Evolutionary conservation across 2,888 invertebrate species (phyloP), one percentile per base, ranked within the genome.

Genomic region (Therioaphis trifolii): DNA sequence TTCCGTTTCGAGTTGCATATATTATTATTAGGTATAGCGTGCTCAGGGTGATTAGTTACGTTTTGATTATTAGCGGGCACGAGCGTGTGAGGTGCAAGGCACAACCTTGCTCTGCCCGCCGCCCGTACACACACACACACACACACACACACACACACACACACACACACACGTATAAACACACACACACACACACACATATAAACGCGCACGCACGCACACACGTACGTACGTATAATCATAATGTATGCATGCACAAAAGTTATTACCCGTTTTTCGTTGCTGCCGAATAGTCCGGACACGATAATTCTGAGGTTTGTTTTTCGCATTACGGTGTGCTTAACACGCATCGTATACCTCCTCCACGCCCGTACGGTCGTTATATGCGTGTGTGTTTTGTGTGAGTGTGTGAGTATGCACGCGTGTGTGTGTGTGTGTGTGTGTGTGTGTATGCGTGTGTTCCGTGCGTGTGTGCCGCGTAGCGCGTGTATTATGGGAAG

Each of bases 81-180:
- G 82, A 74, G 82, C 82, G 72, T 82, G 82, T 82, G 82, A 82
- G 82, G 82, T 82, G 82, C 82, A 82, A 63, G 82, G 82, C 82
- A 82, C 82, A 74, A 74, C 82, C 61, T 82, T 74, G 40, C 82
- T 82, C 82, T 82, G 49, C 58, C 35, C 71, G 55, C 78, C 79
- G 40, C 58, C 29, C 72, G 15, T 21, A 15, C n/a, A 14, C 21
- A n/a, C n/a, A n/a, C n/a, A n/a, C n/a, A n/a, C n/a, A n/a, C n/a
- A n/a, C n/a, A n/a, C n/a, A n/a, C n/a, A n/a, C n/a, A 9, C n/a
- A 75, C 35, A 55, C 76, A 29, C 49, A 29, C 27, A 18, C 21
- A 24, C 11, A 58, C 61, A 24, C 35, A 66, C 63, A 35, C n/a
- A 68, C 66, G 61, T n/a, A n/a, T n/a, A n/a, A n/a, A 24, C 11